These are phyloP conservation scores for Parotocinclus haroldoi DNA, from an alignment of 2,797 vertebrate genomes.

Conservation along the genomic window DNA sequence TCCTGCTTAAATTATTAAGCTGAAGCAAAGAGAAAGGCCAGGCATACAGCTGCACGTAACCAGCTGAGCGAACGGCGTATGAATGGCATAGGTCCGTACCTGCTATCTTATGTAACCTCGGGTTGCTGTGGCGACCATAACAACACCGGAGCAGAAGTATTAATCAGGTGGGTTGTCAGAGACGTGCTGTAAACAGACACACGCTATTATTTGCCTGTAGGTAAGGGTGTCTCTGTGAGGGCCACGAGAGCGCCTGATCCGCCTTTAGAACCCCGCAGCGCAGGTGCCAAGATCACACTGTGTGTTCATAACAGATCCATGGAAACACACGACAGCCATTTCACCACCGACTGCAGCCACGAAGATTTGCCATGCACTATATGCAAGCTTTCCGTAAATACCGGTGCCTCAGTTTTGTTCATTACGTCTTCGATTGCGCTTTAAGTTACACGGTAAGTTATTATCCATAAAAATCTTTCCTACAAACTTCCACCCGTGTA, in stretches of 20 bases:
- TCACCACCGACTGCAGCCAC: neutral
- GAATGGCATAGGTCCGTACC: neutral
- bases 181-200: conserved; percentile 2
- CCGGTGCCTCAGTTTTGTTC: too few species aligned
- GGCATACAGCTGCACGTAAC: neutral
- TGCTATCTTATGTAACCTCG: conserved; percentile 27
- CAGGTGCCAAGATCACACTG: conserved; percentile 40
- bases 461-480: too few species aligned
- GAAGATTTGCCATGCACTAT: too few species aligned
- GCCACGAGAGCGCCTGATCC: conserved; percentile 28
- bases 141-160: conserved; percentile 40
- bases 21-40: conserved; percentile 31
- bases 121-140: conserved; percentile 35
- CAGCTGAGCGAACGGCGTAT: neutral
- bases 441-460: too few species aligned
- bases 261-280: conserved; percentile 16
- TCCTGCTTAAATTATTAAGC: conserved; percentile 47
- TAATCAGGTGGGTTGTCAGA: conserved; percentile 32
- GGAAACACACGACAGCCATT: conserved; percentile 25
- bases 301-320: conserved; percentile 53
- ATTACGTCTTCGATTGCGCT: too few species aligned
- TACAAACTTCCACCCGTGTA: too few species aligned
- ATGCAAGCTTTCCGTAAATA: too few species aligned
- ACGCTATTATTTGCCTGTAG: conserved; percentile 25
- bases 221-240: conserved; percentile 23